phyloP scores from a whole-genome alignment of 2,797 vertebrate species.

The Clarias pachynema region DNA sequence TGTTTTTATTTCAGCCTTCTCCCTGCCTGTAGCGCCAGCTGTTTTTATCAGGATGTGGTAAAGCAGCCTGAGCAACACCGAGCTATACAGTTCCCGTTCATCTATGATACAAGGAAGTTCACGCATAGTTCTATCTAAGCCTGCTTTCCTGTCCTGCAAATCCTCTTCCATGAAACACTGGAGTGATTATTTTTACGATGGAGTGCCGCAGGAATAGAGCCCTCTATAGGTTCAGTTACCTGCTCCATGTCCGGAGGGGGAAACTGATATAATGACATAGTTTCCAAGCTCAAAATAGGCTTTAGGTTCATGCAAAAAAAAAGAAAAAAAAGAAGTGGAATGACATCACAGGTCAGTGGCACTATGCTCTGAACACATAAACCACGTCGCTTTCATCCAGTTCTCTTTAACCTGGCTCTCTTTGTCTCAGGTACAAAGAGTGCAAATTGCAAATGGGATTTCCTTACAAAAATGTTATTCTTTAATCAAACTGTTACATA shows the following conservation, averaged over 20 bases:
- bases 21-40: conserved; percentile 12
- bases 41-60: conserved; percentile 34
- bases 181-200: conserved; percentile 59
- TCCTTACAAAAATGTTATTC: background rate
- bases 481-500: background rate
- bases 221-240: conserved; percentile 37
- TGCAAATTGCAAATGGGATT: background rate
- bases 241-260: conserved; percentile 31
- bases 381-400: conserved; percentile 52
- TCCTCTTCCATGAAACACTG: conserved; percentile 47
- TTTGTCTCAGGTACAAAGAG: background rate
- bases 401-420: conserved; percentile 49
- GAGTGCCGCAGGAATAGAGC: conserved; percentile 55
- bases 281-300: conserved; percentile 66
- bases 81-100: background rate
- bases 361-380: conserved; percentile 37
- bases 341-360: conserved; percentile 56
- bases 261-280: conserved; percentile 61
- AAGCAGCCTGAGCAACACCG: background rate
- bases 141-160: conserved; percentile 29
- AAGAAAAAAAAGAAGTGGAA: conserved; percentile 36
- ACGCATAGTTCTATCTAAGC: conserved; percentile 14
- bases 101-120: background rate
- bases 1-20: conserved; percentile 1
- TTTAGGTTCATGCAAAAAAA: conserved; percentile 53